phyloP scores from a whole-genome alignment of 2,113 vertebrate genomes.

The Psittacara wagleri region DNA sequence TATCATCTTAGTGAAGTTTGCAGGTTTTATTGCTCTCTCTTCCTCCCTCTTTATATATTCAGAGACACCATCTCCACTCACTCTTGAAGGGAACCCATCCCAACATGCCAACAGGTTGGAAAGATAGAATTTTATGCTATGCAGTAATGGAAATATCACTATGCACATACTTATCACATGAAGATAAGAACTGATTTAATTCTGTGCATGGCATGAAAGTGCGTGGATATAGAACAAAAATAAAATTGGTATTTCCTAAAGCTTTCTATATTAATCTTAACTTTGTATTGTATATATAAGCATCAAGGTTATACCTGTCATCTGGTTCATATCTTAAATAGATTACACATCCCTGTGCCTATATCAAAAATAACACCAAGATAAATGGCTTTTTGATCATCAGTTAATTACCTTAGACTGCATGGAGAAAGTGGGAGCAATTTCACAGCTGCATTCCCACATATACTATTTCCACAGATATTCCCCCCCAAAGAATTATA shows the following conservation, averaged over 20 bases:
- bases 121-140: neutral
- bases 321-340: neutral
- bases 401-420: neutral
- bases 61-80: neutral
- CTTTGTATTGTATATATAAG: neutral
- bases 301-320: neutral
- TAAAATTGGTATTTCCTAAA: neutral
- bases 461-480: neutral
- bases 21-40: neutral
- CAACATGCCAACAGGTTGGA: neutral
- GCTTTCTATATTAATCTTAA: neutral
- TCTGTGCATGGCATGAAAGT: neutral
- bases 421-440: neutral
- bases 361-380: neutral
- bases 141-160: neutral
- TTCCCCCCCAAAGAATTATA: neutral
- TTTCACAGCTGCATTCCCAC: neutral
- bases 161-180: accelerated
- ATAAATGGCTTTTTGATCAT: neutral
- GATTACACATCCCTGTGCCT: neutral
- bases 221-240: neutral
- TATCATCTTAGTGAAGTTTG: neutral
- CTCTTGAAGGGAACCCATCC: neutral
- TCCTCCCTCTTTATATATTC: neutral
- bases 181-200: neutral